A percentile compares a stretch with the other conserved stretches of the same genome.
Evolutionary conservation across 1,140 invertebrate species (phyloP).

Genomic region (Batillaria attramentaria): DNA sequence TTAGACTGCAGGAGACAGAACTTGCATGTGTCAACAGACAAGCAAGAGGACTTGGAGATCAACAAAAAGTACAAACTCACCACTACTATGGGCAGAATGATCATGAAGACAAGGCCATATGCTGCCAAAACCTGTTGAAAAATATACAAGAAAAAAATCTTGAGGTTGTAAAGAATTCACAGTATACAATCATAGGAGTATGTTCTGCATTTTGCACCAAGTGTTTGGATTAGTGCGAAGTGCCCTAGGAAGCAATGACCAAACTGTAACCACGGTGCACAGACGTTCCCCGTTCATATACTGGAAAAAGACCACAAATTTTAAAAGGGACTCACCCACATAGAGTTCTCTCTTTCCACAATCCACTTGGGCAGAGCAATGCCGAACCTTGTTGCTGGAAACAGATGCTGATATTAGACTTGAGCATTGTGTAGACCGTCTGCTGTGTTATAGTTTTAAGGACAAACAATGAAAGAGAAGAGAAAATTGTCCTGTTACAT

Average conservation of each 20-base stretch:
- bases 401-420: conserved; percentile 41
- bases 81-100: conserved; percentile 92
- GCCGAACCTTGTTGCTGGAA: conserved; percentile 94
- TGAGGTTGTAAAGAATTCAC: not conserved
- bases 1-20: not conserved
- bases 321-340: conserved; percentile 81
- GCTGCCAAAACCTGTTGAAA: conserved; percentile 83
- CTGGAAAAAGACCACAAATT: not conserved
- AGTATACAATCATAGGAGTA: too few relatives aligned
- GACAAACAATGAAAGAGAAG: too few relatives aligned
- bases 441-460: too few relatives aligned
- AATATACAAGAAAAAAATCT: conserved; percentile 44
- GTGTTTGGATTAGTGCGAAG: too few relatives aligned
- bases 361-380: conserved; percentile 99
- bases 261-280: too few relatives aligned
- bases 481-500: too few relatives aligned
- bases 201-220: too few relatives aligned
- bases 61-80: conserved; percentile 64
- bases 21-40: too few relatives aligned
- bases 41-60: not conserved
- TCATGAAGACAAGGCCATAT: conserved; percentile 98
- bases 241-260: too few relatives aligned
- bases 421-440: not conserved
- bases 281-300: too few relatives aligned
- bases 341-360: conserved; percentile 99